Conservation (phyloP, 1,140 invertebrate species). For the Apis laboriosa region DNA sequence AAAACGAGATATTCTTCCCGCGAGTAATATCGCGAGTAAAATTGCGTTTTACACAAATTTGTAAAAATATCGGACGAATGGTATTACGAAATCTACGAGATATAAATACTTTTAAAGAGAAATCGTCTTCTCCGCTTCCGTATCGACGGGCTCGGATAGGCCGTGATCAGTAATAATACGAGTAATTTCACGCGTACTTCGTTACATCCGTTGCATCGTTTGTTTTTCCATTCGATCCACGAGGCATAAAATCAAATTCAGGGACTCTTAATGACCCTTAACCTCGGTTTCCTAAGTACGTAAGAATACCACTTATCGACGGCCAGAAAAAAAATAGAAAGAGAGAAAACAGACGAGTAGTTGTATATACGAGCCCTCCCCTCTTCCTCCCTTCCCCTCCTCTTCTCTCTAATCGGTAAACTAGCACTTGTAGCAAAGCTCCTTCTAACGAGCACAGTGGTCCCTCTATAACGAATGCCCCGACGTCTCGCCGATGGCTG, state of each 20-base stretch:
- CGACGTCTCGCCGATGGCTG: background rate
- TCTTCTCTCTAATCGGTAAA: slow-evolving; percentile 20
- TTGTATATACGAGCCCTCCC: background rate
- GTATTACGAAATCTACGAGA: too few species aligned
- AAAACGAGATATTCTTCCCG: too few species aligned
- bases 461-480: slow-evolving; percentile 32
- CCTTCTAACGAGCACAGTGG: slow-evolving; percentile 29
- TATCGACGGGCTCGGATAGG: background rate
- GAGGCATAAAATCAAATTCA: slow-evolving; percentile 3
- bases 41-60: too few species aligned
- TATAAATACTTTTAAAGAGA: too few species aligned
- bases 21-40: too few species aligned
- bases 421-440: slow-evolving; percentile 31
- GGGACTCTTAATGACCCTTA: slow-evolving; percentile 1
- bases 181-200: background rate
- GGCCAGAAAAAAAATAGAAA: background rate
- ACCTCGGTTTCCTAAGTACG: slow-evolving; percentile 10
- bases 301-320: slow-evolving; percentile 38
- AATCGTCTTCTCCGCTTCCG: background rate
- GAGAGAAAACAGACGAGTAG: slow-evolving; percentile 12
- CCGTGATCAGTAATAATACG: background rate
- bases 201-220: background rate
- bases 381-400: background rate
- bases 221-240: background rate
- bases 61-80: too few species aligned